A percentile compares a stretch with the other conserved stretches of the same genome.
These are phyloP conservation scores for Montipora capricornis DNA, from an alignment of 64 coral and sea anemone genomes.

Conservation along the genomic window DNA sequence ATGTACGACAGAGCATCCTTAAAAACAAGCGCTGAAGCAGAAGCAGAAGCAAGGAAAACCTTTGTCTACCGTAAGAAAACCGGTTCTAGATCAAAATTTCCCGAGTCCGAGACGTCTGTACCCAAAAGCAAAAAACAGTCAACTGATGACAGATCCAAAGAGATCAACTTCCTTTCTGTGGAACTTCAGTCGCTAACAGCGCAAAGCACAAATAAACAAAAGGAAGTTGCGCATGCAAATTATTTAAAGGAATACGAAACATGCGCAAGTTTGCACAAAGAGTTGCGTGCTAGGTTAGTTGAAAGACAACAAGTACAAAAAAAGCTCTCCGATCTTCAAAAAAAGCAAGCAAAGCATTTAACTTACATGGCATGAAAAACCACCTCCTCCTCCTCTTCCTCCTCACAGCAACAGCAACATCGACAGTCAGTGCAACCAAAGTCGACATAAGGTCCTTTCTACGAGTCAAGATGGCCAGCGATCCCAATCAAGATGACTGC, in stretches of 20 bases:
- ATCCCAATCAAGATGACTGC: neutral
- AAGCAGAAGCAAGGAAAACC: conserved; percentile 53
- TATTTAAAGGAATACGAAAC: conserved; percentile 52
- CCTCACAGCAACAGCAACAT: conserved; percentile 26
- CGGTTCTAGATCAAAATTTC: conserved; percentile 57
- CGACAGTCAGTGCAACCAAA: conserved; percentile 30
- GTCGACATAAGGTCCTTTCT: conserved; percentile 13
- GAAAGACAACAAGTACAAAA: conserved; percentile 44
- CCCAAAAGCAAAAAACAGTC: conserved; percentile 62
- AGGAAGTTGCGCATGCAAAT: conserved; percentile 46
- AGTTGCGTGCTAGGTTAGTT: conserved; percentile 42
- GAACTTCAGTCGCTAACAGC: conserved; percentile 58
- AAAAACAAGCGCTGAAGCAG: conserved; percentile 56
- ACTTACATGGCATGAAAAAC: neutral
- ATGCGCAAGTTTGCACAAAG: conserved; percentile 46
- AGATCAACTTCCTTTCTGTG: conserved; percentile 40
- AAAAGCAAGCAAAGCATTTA: conserved; percentile 58
- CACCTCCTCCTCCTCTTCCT: no score
- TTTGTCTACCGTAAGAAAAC: conserved; percentile 68
- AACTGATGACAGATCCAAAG: conserved; percentile 50
- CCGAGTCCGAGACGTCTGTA: conserved; percentile 5
- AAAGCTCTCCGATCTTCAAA: conserved; percentile 47
- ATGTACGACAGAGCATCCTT: conserved; percentile 42
- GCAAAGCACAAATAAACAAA: conserved; percentile 60
- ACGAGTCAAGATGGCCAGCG: conserved; percentile 2